Evolutionary conservation across 2,888 invertebrate genomes (phyloP).

Genomic region (Drosophila cyrtoloma): DNA sequence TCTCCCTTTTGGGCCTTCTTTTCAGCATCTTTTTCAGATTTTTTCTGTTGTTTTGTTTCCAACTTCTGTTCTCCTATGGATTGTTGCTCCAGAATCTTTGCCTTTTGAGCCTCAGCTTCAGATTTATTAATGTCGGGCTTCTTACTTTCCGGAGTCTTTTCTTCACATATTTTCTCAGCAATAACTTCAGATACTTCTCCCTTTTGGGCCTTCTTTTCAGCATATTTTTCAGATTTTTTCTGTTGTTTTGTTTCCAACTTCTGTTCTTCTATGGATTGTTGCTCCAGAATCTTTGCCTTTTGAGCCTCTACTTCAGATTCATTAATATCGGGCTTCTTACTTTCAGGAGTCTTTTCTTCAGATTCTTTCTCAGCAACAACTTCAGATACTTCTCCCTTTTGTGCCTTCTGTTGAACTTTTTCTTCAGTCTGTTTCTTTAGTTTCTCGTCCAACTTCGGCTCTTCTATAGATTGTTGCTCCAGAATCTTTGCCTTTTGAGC

Average conservation of each 20-base stretch:
- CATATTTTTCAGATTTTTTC: not conserved
- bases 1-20: too few relatives aligned
- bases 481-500: not conserved
- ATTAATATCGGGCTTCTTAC: not conserved
- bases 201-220: not conserved
- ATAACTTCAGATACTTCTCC: not conserved
- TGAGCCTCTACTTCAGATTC: conserved; percentile 1
- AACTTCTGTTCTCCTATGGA: not conserved
- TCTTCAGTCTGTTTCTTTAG: too few relatives aligned
- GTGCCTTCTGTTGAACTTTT: too few relatives aligned
- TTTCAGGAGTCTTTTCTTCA: not conserved
- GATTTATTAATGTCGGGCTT: not conserved
- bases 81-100: not conserved
- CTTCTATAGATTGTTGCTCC: not conserved
- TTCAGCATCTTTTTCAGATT: too few relatives aligned
- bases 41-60: not conserved
- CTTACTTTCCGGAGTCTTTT: not conserved
- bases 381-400: too few relatives aligned
- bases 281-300: conserved; percentile 17
- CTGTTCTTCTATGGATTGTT: conserved; percentile 2
- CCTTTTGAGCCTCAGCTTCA: not conserved
- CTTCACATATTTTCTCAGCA: not conserved
- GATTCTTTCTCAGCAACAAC: not conserved
- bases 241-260: conserved; percentile 28
- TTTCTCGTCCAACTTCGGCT: not conserved